Base-by-base conservation (phyloP, 2,797 vertebrate species). In the Pangasius sanitwongsei region DNA sequence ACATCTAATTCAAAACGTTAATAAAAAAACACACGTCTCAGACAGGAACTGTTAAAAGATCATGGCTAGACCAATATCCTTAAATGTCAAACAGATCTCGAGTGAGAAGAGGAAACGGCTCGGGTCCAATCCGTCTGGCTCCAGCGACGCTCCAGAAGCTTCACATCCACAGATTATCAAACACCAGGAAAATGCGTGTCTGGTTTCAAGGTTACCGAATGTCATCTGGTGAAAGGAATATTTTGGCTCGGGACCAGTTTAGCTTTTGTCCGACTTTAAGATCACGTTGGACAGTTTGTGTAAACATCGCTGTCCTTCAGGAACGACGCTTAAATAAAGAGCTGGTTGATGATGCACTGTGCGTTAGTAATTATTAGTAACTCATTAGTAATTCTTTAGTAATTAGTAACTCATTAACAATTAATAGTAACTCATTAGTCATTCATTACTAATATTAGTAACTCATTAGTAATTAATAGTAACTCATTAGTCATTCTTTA, bases 21-120 rank as follows among this genome's bases (percentile, higher is more conserved):
- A 48, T 20, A 83, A 48, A 65, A 83, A 41, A n/a, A 5, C 74
- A 25, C 25, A 41, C 55, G 5, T 83, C 81, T 83, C 57, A 53
- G 61, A 67, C 57, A 48, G 55, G 31, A 86, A 63, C 41, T 53
- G 74, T 85, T 70, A 55, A 72, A 70, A 31, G 9, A 55, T n/a
- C 61, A 28, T 18, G 65, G 25, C 74, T 69, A 53, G 44, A 69
- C 61, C 23, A 28, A 16, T 69, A 81, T 87, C 50, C 31, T n/a
- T 69, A 81, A 67, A 87, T 69, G 59, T 65, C 74, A 80, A 63
- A 63, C 37, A 23, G 74, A 77, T 50, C 86, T 34, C 6, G n/a
- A 69, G 74, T 80, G n/a, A 80, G 12, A 81, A 28, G 31, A 53
- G 72, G 55, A 78, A 34, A 25, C 20, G 74, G 59, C 74, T 69